Evolutionary conservation across 2,113 vertebrate genomes (phyloP), one percentile per base, ranked within the genome.

Genomic region (Chaetodon trifascialis): DNA sequence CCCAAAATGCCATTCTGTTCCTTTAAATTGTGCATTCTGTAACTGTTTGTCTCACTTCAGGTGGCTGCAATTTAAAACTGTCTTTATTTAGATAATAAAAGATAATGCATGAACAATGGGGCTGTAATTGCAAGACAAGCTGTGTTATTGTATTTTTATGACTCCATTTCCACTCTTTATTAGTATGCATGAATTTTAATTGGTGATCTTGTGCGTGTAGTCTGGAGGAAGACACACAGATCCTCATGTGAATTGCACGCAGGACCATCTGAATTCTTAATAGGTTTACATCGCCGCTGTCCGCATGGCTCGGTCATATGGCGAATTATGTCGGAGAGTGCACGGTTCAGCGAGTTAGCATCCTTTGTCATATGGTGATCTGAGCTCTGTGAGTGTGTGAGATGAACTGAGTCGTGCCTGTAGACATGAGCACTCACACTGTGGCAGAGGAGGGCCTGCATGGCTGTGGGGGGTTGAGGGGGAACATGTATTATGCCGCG

Each of bases 341-440:
- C 54, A 85, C 21, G 80, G 76, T 84, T 86, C 85, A 86, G 89
- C 40, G 76, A 69, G 49, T 88, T 59, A 63, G 84, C 80, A 67
- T 88, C 69, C 54, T 81, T 74, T 77, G 77, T 91, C 72, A 78
- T 77, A 76, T 72, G 81, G 80, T 76, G 73, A 91, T 68, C 66
- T 68, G 80, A 83, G 69, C 71, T 85, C 68, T 84, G 87, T 58
- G 38, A 66, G 56, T 49, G 51, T 80, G 70, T 59, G 85, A 85
- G 73, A 71, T 76, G 38, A 71, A 65, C 62, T 36, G 62, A 82
- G 82, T 23, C 44, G 74, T 65, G 88, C 71, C 59, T 66, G 72
- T 59, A 64, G 79, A 79, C 64, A 56, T 74, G 52, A 77, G 70
- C 62, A 23, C 59, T 46, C 21, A 15, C 70, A 51, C 77, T 55